These are phyloP conservation scores for Percopsis transmontana DNA, from an alignment of 2,113 vertebrate species.

Conservation along the genomic window DNA sequence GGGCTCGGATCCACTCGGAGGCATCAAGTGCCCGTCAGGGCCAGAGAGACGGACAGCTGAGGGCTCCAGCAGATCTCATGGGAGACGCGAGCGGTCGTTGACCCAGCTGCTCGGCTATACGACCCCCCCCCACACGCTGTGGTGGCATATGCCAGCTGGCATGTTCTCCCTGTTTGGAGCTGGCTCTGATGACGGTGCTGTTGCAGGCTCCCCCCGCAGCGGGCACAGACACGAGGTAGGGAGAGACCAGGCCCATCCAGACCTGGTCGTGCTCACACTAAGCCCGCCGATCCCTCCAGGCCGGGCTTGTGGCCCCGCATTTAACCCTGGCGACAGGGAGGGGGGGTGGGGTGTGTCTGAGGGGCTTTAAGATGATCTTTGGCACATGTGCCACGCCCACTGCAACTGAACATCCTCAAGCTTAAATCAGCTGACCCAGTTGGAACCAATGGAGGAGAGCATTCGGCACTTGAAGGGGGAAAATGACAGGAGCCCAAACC, in stretches of 20 bases:
- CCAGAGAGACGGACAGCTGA: conserved; percentile 72
- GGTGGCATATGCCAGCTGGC: conserved; percentile 73
- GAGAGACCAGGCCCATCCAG: conserved; percentile 63
- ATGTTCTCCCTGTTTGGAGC: conserved; percentile 73
- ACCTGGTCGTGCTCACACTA: conserved; percentile 54
- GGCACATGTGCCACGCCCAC: too few relatives aligned
- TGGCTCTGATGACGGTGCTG: conserved; percentile 73
- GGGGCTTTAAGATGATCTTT: conserved; percentile 24
- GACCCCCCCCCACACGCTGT: too few relatives aligned
- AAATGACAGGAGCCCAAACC: background rate
- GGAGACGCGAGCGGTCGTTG: conserved; percentile 54
- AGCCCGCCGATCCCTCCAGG: conserved; percentile 63
- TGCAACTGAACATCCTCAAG: too few relatives aligned
- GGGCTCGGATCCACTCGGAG: background rate
- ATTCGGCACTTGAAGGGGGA: too few relatives aligned
- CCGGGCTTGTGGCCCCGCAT: conserved; percentile 47
- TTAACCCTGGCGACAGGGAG: conserved; percentile 53
- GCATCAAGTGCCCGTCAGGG: background rate
- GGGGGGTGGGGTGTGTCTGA: conserved; percentile 54
- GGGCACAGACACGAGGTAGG: conserved; percentile 39
- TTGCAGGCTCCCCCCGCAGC: conserved; percentile 72
- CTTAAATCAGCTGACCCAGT: too few relatives aligned
- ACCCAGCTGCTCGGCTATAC: background rate
- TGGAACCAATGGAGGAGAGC: too few relatives aligned
- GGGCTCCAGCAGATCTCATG: conserved; percentile 68